These are phyloP conservation scores for Dascillus cervinus DNA, from an alignment of 2,888 invertebrate genomes.

Conservation along the genomic window DNA sequence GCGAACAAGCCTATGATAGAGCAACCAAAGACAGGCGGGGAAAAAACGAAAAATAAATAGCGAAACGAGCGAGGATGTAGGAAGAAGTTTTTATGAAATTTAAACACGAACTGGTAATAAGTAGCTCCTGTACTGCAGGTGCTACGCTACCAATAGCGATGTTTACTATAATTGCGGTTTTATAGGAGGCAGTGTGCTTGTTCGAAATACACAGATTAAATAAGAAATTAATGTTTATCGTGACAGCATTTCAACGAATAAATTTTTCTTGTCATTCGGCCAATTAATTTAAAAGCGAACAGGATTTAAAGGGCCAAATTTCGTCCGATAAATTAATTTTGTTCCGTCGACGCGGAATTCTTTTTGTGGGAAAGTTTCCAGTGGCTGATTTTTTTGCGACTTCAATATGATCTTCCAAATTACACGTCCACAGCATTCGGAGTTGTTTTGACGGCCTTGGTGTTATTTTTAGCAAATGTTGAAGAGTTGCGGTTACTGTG, in stretches of 20 bases:
- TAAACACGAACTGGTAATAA: conserved; percentile 24
- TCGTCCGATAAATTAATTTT: too few relatives aligned
- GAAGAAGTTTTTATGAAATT: conserved; percentile 27
- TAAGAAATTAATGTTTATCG: conserved; percentile 1
- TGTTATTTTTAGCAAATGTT: too few relatives aligned
- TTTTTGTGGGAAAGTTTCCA: too few relatives aligned
- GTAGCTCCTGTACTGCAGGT: conserved; percentile 33
- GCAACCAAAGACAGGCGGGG: conserved; percentile 10
- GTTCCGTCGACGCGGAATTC: too few relatives aligned
- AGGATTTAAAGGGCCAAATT: too few relatives aligned
- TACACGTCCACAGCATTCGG: too few relatives aligned
- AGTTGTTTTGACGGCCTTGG: too few relatives aligned
- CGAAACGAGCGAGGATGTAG: conserved; percentile 10
- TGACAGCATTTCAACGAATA: background rate
- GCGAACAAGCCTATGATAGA: conserved; percentile 10
- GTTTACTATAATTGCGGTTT: conserved; percentile 36
- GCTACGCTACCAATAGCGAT: conserved; percentile 33
- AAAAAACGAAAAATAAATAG: conserved; percentile 11
- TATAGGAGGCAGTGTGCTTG: conserved; percentile 29
- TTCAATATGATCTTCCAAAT: too few relatives aligned
- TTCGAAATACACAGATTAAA: conserved; percentile 16
- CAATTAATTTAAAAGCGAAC: background rate
- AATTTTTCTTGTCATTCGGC: background rate
- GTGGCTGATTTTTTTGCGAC: too few relatives aligned
- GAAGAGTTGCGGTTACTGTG: too few relatives aligned